Conservation (phyloP, 2,113 vertebrate species). For the Felis chaus region DNA sequence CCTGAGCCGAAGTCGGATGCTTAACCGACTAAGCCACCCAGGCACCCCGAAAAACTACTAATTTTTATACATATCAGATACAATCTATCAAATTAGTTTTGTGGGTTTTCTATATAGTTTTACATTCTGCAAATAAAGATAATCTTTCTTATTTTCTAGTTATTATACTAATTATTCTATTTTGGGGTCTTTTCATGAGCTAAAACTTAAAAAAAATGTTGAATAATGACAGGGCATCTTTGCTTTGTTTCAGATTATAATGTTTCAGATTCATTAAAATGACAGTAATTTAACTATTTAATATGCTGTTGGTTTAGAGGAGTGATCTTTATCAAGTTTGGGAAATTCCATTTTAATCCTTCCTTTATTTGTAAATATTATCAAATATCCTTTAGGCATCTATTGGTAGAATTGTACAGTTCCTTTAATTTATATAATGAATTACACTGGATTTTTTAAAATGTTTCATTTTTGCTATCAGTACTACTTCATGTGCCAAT, state of each 20-base stretch:
- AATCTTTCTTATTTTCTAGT: not conserved
- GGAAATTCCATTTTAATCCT: not conserved
- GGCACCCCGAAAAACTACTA: not conserved
- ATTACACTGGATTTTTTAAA: not conserved
- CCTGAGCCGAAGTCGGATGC: no score
- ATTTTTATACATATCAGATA: not conserved
- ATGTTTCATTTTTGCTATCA: not conserved
- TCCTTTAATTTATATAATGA: not conserved
- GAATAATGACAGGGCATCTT: not conserved
- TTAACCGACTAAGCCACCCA: no score
- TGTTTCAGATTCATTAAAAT: slow-evolving; percentile 25
- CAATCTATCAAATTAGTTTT: not conserved
- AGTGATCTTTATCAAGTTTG: not conserved
- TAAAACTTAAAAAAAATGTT: not conserved
- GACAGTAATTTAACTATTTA: not conserved
- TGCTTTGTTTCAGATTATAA: not conserved
- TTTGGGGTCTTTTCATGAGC: not conserved
- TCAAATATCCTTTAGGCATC: not conserved
- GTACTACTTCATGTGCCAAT: not conserved
- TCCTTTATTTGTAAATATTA: not conserved
- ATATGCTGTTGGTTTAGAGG: not conserved
- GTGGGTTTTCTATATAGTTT: not conserved
- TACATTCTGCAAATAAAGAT: not conserved
- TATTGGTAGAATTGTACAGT: not conserved
- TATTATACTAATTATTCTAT: not conserved